Base-by-base conservation (phyloP, 2,888 invertebrate species). In the Sinelater perroti region DNA sequence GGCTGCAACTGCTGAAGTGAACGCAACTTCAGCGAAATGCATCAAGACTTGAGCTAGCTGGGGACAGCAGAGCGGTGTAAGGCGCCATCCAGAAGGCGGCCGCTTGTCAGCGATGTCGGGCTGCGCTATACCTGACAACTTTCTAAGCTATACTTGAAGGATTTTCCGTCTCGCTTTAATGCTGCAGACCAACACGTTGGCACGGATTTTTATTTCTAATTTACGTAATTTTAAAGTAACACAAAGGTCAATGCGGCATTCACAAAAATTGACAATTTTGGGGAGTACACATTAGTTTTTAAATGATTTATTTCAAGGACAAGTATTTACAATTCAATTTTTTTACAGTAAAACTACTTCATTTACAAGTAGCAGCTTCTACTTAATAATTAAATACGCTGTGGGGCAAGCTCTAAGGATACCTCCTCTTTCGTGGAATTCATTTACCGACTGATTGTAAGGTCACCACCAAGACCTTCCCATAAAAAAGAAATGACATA, bases 71-170 rank as follows among this genome's bases (percentile, higher is more conserved):
- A 40, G 47, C 47, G 47, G 24, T 35, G 6, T 8, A 26, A 50
- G 14, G 14, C 14, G 14, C n/a, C 2, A 24, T 33, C 21, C 6
- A 45, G 18, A 36, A 58, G 50, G 21, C 14, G 38, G 49, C 66
- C 68, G 67, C 66, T 67, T 49, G 33, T 14, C 51, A 46, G 36
- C 31, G 49, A 66, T 63, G 45, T 33, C 59, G 58, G 21, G 26
- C 38, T 13, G 17, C 20, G 61, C n/a, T 65, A 44, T 52, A 51
- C 45, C 60, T 62, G 62, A 61, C 66, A 66, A 71, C 71, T 71
- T 71, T 71, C 71, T 71, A 71, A 70, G 70, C 64, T 67, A 64
- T 58, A 63, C 66, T 63, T 64, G 65, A 67, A 67, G 66, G 63
- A 20, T 62, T 65, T 62, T 67, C 66, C 55, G 61, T 68, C 69